These are phyloP conservation scores for Thalpophila matura DNA, from an alignment of 2,888 invertebrate genomes.

Conservation along the genomic window DNA sequence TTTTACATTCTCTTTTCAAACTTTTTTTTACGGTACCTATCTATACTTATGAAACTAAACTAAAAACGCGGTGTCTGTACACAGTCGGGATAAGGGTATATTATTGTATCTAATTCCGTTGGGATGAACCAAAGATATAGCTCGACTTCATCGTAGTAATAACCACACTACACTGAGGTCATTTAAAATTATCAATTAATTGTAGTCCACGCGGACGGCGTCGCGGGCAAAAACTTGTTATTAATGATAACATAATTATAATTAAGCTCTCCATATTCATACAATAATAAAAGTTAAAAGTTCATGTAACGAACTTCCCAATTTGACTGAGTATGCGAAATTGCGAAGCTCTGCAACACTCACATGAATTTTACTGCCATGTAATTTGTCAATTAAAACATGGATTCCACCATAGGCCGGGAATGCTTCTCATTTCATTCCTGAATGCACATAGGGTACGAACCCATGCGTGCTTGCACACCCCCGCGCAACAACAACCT, in stretches of 20 bases:
- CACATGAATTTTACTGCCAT: slow-evolving; percentile 17
- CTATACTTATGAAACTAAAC: no score
- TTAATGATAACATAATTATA: no score
- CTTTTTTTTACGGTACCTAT: no score
- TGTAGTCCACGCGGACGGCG: no score
- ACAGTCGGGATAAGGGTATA: no score
- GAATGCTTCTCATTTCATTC: slow-evolving; percentile 45
- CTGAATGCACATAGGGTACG: slow-evolving; percentile 22
- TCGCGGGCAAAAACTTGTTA: no score
- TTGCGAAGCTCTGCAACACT: slow-evolving; percentile 7
- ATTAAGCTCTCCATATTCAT: neutral
- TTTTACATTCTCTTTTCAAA: neutral
- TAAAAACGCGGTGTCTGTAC: no score
- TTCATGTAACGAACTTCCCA: slow-evolving; percentile 9
- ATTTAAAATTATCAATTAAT: no score
- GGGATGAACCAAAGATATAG: no score
- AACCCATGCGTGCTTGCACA: slow-evolving; percentile 25
- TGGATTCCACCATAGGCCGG: slow-evolving; percentile 24
- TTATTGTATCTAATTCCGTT: no score
- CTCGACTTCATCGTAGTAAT: no score
- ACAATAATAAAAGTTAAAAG: slow-evolving; percentile 12
- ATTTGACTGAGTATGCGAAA: slow-evolving; percentile 13
- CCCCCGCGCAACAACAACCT: slow-evolving; percentile 13
- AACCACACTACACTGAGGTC: no score
- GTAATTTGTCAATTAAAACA: slow-evolving; percentile 44